Percentiles rank a stretch among this genome's conserved stretches.
Conservation (phyloP, 2,797 vertebrate genomes). For the Tiaroga cobitis region DNA sequence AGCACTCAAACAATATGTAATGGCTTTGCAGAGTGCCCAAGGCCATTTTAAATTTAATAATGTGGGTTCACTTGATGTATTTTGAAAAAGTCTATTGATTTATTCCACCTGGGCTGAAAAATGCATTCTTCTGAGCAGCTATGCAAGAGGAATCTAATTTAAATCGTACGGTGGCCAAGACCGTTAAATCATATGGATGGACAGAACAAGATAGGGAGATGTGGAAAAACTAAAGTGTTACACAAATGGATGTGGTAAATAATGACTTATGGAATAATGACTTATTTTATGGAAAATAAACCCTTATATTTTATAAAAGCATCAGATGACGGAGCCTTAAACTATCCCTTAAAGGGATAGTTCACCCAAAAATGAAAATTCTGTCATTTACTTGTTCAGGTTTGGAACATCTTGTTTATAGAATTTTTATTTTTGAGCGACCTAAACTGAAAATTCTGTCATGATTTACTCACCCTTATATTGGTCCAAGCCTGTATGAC, state of each 20-base stretch:
- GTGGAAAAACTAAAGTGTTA: slow-evolving; percentile 60
- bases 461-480: background rate
- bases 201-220: slow-evolving; percentile 69
- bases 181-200: slow-evolving; percentile 57
- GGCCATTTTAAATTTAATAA: slow-evolving; percentile 75
- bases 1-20: slow-evolving; percentile 61
- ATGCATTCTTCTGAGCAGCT: slow-evolving; percentile 81
- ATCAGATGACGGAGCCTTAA: background rate
- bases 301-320: background rate
- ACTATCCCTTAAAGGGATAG: background rate
- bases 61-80: slow-evolving; percentile 75
- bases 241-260: slow-evolving; percentile 1
- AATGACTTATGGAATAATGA: background rate
- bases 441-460: too few relatives aligned
- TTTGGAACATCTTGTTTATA: too few relatives aligned
- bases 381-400: too few relatives aligned
- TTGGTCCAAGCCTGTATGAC: background rate
- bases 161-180: slow-evolving; percentile 78
- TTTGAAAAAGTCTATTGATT: slow-evolving; percentile 76
- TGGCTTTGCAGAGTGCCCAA: slow-evolving; percentile 59
- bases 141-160: slow-evolving; percentile 83
- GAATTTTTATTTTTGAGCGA: too few relatives aligned
- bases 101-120: slow-evolving; percentile 80
- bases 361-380: background rate
- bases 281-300: background rate